Conservation (phyloP, 1,140 invertebrate species). For the Chionoecetes opilio region DNA sequence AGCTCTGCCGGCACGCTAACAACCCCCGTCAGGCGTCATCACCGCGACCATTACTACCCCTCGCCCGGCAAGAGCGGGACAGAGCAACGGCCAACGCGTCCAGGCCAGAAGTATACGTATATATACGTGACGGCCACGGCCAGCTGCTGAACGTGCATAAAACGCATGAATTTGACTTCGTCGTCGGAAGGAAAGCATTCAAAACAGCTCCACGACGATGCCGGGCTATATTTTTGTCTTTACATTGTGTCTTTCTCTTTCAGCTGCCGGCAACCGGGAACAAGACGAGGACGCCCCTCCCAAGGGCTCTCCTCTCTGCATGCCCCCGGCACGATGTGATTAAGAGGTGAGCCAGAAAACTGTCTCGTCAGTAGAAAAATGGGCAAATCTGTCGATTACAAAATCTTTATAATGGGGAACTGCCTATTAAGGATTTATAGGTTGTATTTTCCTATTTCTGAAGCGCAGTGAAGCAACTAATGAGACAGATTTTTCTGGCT, state of each 20-base stretch:
- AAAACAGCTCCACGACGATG: background rate
- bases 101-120: background rate
- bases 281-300: no score
- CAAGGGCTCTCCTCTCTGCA: background rate
- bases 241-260: background rate
- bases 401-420: background rate
- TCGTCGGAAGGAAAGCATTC: background rate
- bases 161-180: background rate
- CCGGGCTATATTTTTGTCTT: background rate
- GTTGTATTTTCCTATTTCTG: background rate
- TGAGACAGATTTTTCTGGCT: conserved; percentile 6
- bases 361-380: background rate
- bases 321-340: background rate
- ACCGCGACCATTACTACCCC: background rate
- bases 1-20: conserved; percentile 23
- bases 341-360: background rate
- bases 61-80: background rate
- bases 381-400: background rate
- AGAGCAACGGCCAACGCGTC: background rate
- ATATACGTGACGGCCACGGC: background rate
- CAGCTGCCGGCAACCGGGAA: no score
- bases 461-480: background rate
- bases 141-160: background rate
- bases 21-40: background rate
- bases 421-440: conserved; percentile 6